Percentiles rank a stretch among this genome's conserved stretches.
Evolutionary conservation across 2,113 vertebrate genomes (phyloP).

Genomic region (Tetrao urogallus): DNA sequence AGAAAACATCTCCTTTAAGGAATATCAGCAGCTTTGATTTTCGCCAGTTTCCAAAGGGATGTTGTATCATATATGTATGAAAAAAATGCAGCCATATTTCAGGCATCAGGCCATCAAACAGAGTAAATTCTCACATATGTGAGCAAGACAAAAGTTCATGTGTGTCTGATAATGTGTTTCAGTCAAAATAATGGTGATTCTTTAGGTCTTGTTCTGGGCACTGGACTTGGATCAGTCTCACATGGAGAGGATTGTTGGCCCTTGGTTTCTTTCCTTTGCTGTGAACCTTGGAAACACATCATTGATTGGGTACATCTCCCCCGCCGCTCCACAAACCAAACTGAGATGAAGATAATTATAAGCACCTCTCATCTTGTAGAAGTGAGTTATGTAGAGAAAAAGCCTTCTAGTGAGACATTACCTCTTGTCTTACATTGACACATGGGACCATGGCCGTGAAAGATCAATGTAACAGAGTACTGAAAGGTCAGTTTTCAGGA

Average conservation of each 20-base stretch:
- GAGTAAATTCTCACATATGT: neutral
- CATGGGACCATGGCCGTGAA: neutral
- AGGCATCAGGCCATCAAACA: neutral
- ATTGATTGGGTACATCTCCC: slow-evolving; percentile 5
- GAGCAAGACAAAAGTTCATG: neutral
- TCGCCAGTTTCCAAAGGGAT: neutral
- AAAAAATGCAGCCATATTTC: neutral
- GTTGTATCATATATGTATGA: neutral
- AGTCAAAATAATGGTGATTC: neutral
- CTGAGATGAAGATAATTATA: neutral
- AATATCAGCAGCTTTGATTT: neutral
- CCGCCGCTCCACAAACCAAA: neutral
- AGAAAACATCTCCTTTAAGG: neutral
- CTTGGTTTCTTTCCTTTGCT: neutral
- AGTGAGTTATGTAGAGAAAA: neutral
- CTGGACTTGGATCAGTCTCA: neutral
- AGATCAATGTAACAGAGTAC: neutral
- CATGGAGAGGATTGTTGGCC: neutral
- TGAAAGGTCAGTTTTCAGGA: slow-evolving; percentile 24
- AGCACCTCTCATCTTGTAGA: neutral
- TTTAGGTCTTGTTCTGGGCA: neutral
- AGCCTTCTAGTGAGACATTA: slow-evolving; percentile 2
- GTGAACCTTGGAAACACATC: neutral
- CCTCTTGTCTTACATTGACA: neutral
- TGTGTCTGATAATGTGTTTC: neutral